Percentiles rank a stretch among this genome's conserved stretches.
Evolutionary conservation across 23 tunicate species (phyloP).

Genomic region (Botrylloides violaceus): DNA sequence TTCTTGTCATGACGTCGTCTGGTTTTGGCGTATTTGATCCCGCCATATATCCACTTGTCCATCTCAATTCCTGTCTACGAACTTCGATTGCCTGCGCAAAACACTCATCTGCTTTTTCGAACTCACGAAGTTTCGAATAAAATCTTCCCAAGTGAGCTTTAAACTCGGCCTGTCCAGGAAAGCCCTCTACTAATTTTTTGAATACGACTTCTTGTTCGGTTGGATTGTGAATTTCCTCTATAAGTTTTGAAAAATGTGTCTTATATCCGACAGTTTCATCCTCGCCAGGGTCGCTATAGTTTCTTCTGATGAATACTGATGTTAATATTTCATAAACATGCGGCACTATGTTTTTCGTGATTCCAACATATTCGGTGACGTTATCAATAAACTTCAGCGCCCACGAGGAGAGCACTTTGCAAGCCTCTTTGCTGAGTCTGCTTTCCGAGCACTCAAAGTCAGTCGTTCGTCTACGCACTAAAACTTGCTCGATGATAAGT

Average conservation of each 20-base stretch:
- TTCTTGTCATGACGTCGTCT: conserved; percentile 8
- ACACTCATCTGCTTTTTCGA: conserved; percentile 2
- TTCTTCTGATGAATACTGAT: conserved; percentile 29
- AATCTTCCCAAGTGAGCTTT: conserved; percentile 62
- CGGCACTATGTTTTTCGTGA: background rate
- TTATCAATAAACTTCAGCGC: conserved; percentile 26
- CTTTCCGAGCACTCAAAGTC: background rate
- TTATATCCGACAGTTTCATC: background rate
- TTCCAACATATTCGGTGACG: conserved; percentile 9
- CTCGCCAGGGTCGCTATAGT: conserved; percentile 39
- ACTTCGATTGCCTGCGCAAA: conserved; percentile 6
- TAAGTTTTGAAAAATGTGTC: conserved; percentile 15
- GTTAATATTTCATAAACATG: conserved; percentile 16
- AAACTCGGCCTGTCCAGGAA: conserved; percentile 46
- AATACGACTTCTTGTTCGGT: conserved; percentile 22
- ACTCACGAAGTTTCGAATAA: background rate
- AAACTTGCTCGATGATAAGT: conserved; percentile 40
- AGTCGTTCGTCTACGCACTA: background rate
- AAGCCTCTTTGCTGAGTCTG: conserved; percentile 12
- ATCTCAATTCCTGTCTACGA: background rate
- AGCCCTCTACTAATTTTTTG: conserved; percentile 19
- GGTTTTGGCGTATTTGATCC: background rate
- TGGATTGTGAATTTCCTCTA: conserved; percentile 23
- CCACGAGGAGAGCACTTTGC: background rate
- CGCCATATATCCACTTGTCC: background rate